Conservation (phyloP, 1,140 invertebrate species). For the Drosophila funebris region DNA sequence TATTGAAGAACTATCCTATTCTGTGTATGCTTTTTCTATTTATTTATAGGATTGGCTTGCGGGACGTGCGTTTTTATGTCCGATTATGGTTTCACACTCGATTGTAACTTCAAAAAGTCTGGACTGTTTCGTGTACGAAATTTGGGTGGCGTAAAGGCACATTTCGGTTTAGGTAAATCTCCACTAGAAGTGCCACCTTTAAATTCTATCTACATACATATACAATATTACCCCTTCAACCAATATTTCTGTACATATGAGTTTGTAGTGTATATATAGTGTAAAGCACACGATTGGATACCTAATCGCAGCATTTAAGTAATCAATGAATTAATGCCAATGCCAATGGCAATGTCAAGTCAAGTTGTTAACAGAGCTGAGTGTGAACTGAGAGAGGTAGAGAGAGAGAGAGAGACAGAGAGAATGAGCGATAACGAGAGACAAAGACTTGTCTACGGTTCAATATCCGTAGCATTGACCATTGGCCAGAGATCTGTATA, state of each 20-base stretch:
- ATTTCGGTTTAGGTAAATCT: conserved; percentile 91
- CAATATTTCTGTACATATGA: conserved; percentile 25
- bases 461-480: conserved; percentile 52
- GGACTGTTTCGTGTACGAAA: conserved; percentile 94
- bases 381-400: conserved; percentile 28
- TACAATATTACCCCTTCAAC: not conserved
- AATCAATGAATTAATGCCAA: conserved; percentile 80
- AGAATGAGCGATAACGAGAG: conserved; percentile 2
- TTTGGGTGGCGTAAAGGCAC: conserved; percentile 94
- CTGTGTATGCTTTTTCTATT: conserved; percentile 80
- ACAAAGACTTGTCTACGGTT: conserved; percentile 7
- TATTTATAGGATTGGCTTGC: conserved; percentile 85
- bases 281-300: conserved; percentile 33
- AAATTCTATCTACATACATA: not conserved
- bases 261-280: conserved; percentile 20
- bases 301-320: conserved; percentile 62
- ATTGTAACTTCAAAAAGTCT: conserved; percentile 95
- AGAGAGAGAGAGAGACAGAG: not conserved
- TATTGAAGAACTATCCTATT: conserved; percentile 69
- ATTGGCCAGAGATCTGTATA: conserved; percentile 27
- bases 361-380: conserved; percentile 2
- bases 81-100: conserved; percentile 93
- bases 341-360: conserved; percentile 61
- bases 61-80: conserved; percentile 93
- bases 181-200: conserved; percentile 17